Base-by-base conservation (phyloP, 2,113 vertebrate species). In the Baryphthengus martii region DNA sequence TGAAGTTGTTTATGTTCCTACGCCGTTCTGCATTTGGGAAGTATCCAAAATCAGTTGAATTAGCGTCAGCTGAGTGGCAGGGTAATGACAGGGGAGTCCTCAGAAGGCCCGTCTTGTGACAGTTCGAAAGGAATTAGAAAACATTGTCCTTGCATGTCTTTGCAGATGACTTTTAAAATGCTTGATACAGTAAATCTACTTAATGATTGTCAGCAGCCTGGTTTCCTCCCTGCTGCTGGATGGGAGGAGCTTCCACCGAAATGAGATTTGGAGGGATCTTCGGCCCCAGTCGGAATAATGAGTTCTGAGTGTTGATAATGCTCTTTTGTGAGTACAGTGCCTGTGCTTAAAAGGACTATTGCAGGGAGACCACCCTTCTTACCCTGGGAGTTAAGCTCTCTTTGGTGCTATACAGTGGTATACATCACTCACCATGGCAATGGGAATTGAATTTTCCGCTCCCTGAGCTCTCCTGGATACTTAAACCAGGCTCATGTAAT, bases 371-470 rank as follows among this genome's bases (percentile, higher is more conserved):
- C 94, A 95, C 87, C 92, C 88, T 90, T 66, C 89, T 95, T 45
- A 91, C 74, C 62, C 67, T 68, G 88, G 77, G 93, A 86, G 59
- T 63, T 94, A 94, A 88, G 66, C 93, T 89, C 28, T 85, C 92
- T 90, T 93, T 28, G 19, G 73, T 61, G 35, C 35, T 56, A 68
- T 47, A 89, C 67, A 77, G 73, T 61, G 35, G 39, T 56, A 68
- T 47, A 89, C 67, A 77, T 93, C 1, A 11, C 93, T 98, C 95
- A 97, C 97, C 97, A 97, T 98, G 96, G 97, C 95, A 95, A 97
- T 98, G 87, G 84, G 96, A 97, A 97, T 91, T 97, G 97, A 97
- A 98, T 98, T 97, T 97, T 96, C 91, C 42, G 70, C 94, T 95
- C 65, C 50, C 91, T 89, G 93, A 94, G 84, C 88, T 92, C 92